Evolutionary conservation across 2,113 vertebrate genomes (phyloP), one percentile per base, ranked within the genome.

Genomic region (Gnathonemus echidnorhynchus): DNA sequence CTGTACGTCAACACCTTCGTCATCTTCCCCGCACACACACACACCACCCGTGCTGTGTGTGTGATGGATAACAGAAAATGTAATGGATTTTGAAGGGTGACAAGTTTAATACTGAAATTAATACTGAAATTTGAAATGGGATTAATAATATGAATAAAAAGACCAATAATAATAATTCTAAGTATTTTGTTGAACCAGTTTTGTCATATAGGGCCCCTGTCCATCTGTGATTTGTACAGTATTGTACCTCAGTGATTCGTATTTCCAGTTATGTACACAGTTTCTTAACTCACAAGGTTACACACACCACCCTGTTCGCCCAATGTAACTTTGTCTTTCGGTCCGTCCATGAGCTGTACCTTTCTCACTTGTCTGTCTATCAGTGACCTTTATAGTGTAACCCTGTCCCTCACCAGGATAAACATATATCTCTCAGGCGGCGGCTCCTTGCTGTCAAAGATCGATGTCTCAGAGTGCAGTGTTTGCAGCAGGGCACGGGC

Each of bases 391-490:
- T 86, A 48, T 49, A 50, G 8, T 50, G 11, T 86, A 86, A 27
- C 19, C 84, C n/a, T 58, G 27, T n/a, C 27, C 5, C 95, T 95
- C 92, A 97, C 97, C 94, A 97, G 88, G 86, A 96, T 97, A 93
- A 97, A 97, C 31, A 97, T 95, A 90, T 97, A 97, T 96, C 97
- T 95, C 89, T 97, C 96, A 0, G 97, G 96, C 0, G 96, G 97
- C 0, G 95, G 91, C 4, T 94, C 94, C 9, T 89, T 94, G 90
- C 56, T 92, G 90, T 49, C 92, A 90, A 97, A 97, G 90, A 97
- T 91, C 89, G 95, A 95, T 0, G 95, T 97, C 91, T 97, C 93
- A 0, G 91, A 87, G 91, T 96, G 93, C n/a, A 97, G 94, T 0
- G 92, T 91, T 0, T 93, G 90, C 1, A 97, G 95, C 53, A 97